Percentiles rank a stretch among this genome's conserved stretches.
Evolutionary conservation across 2,113 vertebrate genomes (phyloP).

Genomic region (Entelurus aequoreus): DNA sequence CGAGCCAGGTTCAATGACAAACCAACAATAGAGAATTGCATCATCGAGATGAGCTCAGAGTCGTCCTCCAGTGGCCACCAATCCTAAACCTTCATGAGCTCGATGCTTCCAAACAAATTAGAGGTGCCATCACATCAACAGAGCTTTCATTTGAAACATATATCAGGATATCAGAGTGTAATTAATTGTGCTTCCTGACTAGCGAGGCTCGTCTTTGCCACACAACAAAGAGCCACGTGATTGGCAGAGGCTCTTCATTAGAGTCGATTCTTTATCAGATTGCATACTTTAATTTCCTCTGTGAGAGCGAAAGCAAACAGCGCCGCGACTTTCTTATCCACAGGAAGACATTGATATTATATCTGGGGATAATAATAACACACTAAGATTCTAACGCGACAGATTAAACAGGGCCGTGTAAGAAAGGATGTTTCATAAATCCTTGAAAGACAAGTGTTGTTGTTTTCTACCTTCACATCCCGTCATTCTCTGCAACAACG

Average conservation of each 20-base stretch:
- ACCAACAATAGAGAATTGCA: too few species aligned
- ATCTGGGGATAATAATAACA: slow-evolving; percentile 16
- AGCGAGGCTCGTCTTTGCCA: slow-evolving; percentile 32
- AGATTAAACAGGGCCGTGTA: slow-evolving; percentile 24
- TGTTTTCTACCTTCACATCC: slow-evolving; percentile 1
- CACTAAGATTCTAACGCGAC: slow-evolving; percentile 17
- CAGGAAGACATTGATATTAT: slow-evolving; percentile 15
- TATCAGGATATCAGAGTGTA: slow-evolving; percentile 39
- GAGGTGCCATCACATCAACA: slow-evolving; percentile 36
- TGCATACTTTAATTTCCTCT: slow-evolving; percentile 56
- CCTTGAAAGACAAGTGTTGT: slow-evolving; percentile 1
- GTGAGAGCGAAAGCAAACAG: slow-evolving; percentile 22
- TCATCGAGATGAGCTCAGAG: too few species aligned
- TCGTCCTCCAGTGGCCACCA: too few species aligned
- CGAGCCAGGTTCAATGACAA: too few species aligned
- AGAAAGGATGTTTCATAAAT: slow-evolving; percentile 23
- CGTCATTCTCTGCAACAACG: slow-evolving; percentile 8
- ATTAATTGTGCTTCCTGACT: slow-evolving; percentile 51
- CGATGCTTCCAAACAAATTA: slow-evolving; percentile 47
- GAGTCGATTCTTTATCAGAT: slow-evolving; percentile 48
- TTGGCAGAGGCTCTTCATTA: slow-evolving; percentile 39
- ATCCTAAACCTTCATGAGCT: too few species aligned
- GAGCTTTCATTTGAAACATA: slow-evolving; percentile 39
- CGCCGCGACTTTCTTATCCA: slow-evolving; percentile 12
- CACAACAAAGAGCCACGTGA: slow-evolving; percentile 18